These are phyloP conservation scores for Thecophora atra DNA, from an alignment of 2,888 invertebrate species.

Conservation along the genomic window DNA sequence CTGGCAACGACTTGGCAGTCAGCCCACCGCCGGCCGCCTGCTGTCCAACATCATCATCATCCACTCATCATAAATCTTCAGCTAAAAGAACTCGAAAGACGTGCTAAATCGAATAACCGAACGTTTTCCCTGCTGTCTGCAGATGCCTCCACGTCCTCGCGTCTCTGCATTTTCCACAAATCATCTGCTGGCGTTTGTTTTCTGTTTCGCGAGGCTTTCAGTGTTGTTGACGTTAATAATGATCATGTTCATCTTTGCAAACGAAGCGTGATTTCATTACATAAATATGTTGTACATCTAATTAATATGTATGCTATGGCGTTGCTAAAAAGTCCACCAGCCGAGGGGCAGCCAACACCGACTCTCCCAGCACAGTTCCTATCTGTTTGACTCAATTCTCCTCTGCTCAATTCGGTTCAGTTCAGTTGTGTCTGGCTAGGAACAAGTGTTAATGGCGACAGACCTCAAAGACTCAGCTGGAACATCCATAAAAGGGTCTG, in stretches of 20 bases:
- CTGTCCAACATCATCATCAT: too few species aligned
- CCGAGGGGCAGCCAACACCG: background rate
- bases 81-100: background rate
- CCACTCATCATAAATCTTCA: conserved; percentile 12
- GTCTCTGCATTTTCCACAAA: background rate
- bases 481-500: background rate
- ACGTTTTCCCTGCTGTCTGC: background rate
- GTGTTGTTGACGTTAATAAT: conserved; percentile 5
- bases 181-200: background rate
- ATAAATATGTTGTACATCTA: conserved; percentile 40
- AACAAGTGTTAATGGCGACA: conserved; percentile 27
- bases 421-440: background rate
- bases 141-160: background rate
- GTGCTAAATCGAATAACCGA: background rate
- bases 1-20: background rate
- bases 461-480: background rate
- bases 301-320: conserved; percentile 40
- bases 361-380: background rate
- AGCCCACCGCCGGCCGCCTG: too few species aligned
- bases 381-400: background rate
- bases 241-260: background rate
- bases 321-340: conserved; percentile 14
- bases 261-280: conserved; percentile 43
- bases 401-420: background rate
- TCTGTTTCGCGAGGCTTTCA: conserved; percentile 1